Conservation (phyloP, 2,888 invertebrate genomes). For the Agonopterix heracliana region DNA sequence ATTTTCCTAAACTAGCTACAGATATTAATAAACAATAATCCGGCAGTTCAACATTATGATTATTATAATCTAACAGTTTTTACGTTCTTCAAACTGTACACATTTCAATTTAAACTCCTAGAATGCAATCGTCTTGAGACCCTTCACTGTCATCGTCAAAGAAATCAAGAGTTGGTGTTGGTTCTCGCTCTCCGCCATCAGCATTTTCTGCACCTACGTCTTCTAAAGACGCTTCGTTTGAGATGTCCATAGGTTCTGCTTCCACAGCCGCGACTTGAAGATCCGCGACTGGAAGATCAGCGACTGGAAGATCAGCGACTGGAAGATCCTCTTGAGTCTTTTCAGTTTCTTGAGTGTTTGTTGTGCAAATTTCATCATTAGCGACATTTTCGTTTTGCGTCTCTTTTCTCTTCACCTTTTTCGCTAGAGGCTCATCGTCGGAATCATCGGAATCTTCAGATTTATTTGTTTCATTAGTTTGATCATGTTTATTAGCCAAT, state of each 20-base stretch:
- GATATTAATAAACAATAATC: too few species aligned
- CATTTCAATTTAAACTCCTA: background rate
- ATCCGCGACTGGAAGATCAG: too few species aligned
- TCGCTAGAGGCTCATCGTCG: conserved; percentile 57
- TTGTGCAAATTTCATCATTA: too few species aligned
- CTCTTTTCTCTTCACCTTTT: conserved; percentile 36
- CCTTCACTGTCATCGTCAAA: background rate
- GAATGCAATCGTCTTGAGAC: conserved; percentile 16
- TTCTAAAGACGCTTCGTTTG: background rate
- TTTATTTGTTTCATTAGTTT: background rate
- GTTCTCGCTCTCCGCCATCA: background rate
- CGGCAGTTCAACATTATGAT: too few species aligned
- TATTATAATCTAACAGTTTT: too few species aligned
- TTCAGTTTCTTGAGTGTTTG: too few species aligned
- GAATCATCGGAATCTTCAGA: conserved; percentile 28
- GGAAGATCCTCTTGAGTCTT: too few species aligned
- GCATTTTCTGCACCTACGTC: background rate
- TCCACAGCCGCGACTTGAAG: too few species aligned
- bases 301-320: too few species aligned
- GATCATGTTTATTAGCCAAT: background rate
- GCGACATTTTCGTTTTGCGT: background rate
- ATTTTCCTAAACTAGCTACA: too few species aligned
- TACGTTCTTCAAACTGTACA: too few species aligned
- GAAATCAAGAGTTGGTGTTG: background rate
- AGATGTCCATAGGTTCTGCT: too few species aligned